phyloP scores from a whole-genome alignment of 1,140 invertebrate species.

The Aphaenogaster rudis region DNA sequence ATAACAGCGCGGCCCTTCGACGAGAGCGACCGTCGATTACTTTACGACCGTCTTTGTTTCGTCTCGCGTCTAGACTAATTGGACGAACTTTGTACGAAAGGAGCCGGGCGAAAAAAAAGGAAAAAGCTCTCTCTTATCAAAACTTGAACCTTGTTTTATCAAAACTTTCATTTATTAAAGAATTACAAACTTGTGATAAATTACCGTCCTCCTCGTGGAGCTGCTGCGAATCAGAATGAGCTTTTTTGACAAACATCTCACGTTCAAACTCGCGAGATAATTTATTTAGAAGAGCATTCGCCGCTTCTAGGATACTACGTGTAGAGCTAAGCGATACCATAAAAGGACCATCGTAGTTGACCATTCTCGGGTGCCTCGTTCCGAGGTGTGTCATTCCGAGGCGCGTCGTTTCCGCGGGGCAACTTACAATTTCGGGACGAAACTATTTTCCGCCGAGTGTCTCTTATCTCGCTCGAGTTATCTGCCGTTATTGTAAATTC shows the following conservation, averaged over 20 bases:
- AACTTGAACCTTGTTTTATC: background rate
- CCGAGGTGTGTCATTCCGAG: background rate
- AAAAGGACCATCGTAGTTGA: background rate
- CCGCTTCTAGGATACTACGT: background rate
- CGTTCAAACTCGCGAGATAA: background rate
- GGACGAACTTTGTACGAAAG: constrained; percentile 4
- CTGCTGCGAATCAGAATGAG: background rate
- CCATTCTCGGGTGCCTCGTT: constrained; percentile 10
- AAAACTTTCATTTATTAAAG: background rate
- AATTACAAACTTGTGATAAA: constrained; percentile 23
- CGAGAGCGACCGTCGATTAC: constrained; percentile 34
- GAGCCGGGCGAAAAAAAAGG: background rate
- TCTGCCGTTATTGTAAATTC: constrained; percentile 50
- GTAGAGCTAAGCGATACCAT: background rate
- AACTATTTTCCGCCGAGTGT: constrained; percentile 42
- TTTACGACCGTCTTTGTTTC: constrained; percentile 53
- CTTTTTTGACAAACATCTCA: background rate
- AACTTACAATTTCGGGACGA: constrained; percentile 26
- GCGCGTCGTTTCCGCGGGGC: background rate
- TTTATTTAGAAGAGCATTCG: constrained; percentile 7
- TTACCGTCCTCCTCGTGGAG: background rate
- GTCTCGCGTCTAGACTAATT: constrained; percentile 23
- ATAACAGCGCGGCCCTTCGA: constrained; percentile 57
- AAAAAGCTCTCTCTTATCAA: background rate
- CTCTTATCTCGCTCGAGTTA: constrained; percentile 48